These are phyloP conservation scores for Puntigrus tetrazona DNA, from an alignment of 2,113 vertebrate genomes.

Conservation along the genomic window DNA sequence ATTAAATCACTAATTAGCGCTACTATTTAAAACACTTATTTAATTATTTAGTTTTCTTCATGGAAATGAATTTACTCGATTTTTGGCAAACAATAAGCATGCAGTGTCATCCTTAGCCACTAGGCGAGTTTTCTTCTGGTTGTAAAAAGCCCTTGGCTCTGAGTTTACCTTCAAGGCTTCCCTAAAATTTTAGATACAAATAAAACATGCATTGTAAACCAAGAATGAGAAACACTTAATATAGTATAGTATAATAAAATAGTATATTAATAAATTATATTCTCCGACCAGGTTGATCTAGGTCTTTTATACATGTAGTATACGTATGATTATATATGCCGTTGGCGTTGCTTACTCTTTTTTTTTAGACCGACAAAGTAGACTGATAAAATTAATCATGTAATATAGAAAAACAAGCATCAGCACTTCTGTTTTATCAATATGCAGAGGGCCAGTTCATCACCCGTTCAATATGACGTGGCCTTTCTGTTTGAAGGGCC, in stretches of 20 bases:
- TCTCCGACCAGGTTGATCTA: not conserved
- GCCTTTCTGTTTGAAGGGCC: constrained; percentile 26
- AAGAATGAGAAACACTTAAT: not conserved
- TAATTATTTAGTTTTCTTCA: too few species aligned
- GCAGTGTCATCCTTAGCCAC: too few species aligned
- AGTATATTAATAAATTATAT: not conserved
- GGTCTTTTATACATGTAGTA: not conserved
- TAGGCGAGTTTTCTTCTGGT: not conserved
- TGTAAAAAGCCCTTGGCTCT: not conserved
- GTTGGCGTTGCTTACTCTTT: not conserved
- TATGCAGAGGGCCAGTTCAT: not conserved
- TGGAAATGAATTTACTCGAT: not conserved
- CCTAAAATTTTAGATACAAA: not conserved
- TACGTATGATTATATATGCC: not conserved
- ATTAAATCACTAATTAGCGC: too few species aligned
- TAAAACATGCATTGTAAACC: not conserved
- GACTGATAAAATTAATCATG: too few species aligned
- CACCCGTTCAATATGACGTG: not conserved
- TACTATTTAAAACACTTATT: too few species aligned
- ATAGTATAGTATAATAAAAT: not conserved
- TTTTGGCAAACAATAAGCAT: not conserved
- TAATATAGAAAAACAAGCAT: constrained; percentile 5
- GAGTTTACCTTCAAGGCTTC: not conserved
- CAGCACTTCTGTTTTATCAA: constrained; percentile 22
- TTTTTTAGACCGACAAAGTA: too few species aligned